phyloP scores from a whole-genome alignment of 2,888 invertebrate species.

The Athripsodes cinereus region DNA sequence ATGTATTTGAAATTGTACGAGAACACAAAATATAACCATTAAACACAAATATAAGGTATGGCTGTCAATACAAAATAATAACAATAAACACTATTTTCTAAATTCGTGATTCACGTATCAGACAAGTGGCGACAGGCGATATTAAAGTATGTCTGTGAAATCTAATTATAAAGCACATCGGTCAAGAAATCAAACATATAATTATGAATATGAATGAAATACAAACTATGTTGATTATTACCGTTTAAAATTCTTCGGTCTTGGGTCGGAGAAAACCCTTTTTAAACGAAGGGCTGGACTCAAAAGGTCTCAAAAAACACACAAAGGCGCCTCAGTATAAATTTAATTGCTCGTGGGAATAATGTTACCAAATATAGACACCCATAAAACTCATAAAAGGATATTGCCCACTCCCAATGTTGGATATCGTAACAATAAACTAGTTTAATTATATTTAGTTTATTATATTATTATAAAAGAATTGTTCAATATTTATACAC shows the following conservation, averaged over 20 bases:
- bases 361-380: background rate
- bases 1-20: background rate
- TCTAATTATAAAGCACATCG: background rate
- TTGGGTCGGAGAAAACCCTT: too few species aligned
- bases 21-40: background rate
- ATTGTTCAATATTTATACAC: too few species aligned
- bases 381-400: too few species aligned
- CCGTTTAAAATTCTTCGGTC: too few species aligned
- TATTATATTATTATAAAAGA: too few species aligned
- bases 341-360: slow-evolving; percentile 5
- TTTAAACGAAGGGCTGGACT: background rate
- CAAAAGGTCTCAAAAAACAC: background rate
- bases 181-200: slow-evolving; percentile 1
- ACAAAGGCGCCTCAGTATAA: background rate
- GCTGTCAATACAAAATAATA: background rate
- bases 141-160: background rate
- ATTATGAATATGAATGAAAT: background rate
- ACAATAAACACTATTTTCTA: background rate
- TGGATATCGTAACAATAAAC: too few species aligned
- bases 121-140: background rate
- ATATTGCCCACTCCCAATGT: too few species aligned
- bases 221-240: too few species aligned
- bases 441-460: too few species aligned
- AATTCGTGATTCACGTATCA: slow-evolving; percentile 1
- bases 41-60: background rate